Evolutionary conservation across 2,113 vertebrate species (phyloP), one percentile per base, ranked within the genome.

Genomic region (Hippocampus abdominalis): DNA sequence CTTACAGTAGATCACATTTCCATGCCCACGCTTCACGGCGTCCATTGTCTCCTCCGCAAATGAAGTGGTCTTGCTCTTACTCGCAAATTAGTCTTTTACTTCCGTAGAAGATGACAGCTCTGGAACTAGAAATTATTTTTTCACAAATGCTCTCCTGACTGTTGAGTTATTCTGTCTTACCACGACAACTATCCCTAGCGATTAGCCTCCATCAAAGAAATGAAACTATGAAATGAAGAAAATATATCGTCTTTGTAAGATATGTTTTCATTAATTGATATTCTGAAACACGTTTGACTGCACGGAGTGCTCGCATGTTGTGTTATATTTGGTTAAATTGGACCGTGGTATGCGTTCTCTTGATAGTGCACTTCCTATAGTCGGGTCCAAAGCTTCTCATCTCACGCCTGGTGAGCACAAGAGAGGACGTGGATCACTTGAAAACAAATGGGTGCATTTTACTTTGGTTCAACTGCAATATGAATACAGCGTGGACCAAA

Each of bases 1-100:
- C 64, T 68, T 69, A 42, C 65, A 44, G 42, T 13, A 44, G 42
- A 74, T 79, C 59, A 69, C 15, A 81, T 79, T 79, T 78, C 77
- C 54, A 23, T 70, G 53, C 46, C 44, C 1, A 15, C 60, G 27
- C 54, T 53, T 51, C 64, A 4, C 21, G n/a, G 73, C 80, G 70
- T 79, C 69, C 42, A 78, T 68, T 20, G 39, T 62, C 49, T 69
- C 49, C 71, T 77, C n/a, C 67, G 54, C 42, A 65, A 67, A 72
- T 61, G 62, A 0, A 18, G 27, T 60, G 20, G 32, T 59, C 61
- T 61, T 70, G 64, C 64, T 76, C 72, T 79, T 64, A 32, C 2
- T 73, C 29, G 32, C 15, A 16, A 16, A 40, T 64, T 15, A 42
- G 10, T 64, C 21, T 23, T 63, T 64, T 64, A 59, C 56, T 59